These are phyloP conservation scores for Galemys pyrenaicus DNA, from an alignment of 2,113 vertebrate species.

Conservation along the genomic window DNA sequence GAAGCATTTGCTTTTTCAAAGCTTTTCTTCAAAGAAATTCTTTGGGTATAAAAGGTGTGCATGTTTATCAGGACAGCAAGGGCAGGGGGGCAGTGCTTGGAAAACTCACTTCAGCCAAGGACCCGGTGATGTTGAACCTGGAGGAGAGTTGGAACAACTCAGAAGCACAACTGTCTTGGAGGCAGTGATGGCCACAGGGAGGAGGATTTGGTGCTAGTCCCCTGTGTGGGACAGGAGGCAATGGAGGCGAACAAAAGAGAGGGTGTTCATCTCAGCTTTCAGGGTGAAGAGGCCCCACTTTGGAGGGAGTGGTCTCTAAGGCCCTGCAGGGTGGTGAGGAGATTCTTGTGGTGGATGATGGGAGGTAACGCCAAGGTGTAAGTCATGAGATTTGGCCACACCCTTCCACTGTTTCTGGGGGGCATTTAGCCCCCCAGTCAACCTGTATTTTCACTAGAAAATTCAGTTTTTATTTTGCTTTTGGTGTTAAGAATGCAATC, in stretches of 20 bases:
- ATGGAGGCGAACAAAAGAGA: not conserved
- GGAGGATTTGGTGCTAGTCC: not conserved
- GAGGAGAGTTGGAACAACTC: not conserved
- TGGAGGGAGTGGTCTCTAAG: not conserved
- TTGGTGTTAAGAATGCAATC: not conserved
- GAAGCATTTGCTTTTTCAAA: constrained; percentile 55
- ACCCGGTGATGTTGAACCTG: not conserved
- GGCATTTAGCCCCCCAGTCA: not conserved
- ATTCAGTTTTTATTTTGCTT: not conserved
- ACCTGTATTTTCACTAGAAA: not conserved
- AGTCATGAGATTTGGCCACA: not conserved
- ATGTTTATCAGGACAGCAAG: constrained; percentile 57
- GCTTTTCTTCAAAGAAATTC: constrained; percentile 73
- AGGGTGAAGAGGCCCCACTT: too few relatives aligned
- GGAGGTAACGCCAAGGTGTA: not conserved
- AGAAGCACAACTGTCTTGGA: not conserved
- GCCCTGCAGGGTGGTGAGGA: not conserved
- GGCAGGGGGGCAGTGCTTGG: constrained; percentile 18
- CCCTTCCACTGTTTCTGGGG: not conserved
- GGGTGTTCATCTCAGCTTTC: not conserved
- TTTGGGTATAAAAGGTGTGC: not conserved
- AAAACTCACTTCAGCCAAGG: constrained; percentile 27
- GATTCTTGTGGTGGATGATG: not conserved
- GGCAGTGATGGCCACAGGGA: not conserved
- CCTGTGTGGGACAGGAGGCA: fast-evolving